phyloP scores from a whole-genome alignment of 2,113 vertebrate species.

The Neogale vison region DNA sequence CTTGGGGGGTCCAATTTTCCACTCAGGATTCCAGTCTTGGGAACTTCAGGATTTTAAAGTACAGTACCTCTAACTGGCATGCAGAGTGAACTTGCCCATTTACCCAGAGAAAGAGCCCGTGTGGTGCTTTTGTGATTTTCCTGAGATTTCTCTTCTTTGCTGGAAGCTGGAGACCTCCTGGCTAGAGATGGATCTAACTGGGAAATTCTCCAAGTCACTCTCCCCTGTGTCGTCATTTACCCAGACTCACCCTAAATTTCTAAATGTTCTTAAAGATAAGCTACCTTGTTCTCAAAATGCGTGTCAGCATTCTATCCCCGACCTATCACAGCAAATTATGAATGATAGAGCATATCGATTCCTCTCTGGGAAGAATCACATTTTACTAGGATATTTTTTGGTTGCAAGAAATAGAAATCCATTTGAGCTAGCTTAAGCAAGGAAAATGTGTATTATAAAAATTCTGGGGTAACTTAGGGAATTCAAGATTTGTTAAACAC shows the following conservation, averaged over 20 bases:
- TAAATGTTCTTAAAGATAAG: constrained; percentile 22
- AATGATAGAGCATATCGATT: constrained; percentile 27
- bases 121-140: constrained; percentile 49
- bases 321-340: constrained; percentile 28
- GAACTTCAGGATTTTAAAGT: constrained; percentile 75
- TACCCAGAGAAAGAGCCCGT: constrained; percentile 19
- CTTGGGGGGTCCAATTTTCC: constrained; percentile 78
- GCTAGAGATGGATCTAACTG: neutral
- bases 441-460: constrained; percentile 16
- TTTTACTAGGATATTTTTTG: constrained; percentile 7
- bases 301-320: neutral
- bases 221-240: neutral
- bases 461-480: neutral
- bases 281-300: constrained; percentile 20
- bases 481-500: constrained; percentile 35
- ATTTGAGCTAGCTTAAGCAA: constrained; percentile 19
- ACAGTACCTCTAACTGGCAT: constrained; percentile 63
- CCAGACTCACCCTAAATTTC: neutral
- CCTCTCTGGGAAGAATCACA: constrained; percentile 13
- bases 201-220: neutral
- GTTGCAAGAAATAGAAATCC: constrained; percentile 47
- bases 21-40: constrained; percentile 76
- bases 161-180: constrained; percentile 11
- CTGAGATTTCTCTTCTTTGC: constrained; percentile 14
- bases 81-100: constrained; percentile 55